Evolutionary conservation across 2,113 vertebrate species (phyloP).

Genomic region (Heterotilapia buettikoferi): DNA sequence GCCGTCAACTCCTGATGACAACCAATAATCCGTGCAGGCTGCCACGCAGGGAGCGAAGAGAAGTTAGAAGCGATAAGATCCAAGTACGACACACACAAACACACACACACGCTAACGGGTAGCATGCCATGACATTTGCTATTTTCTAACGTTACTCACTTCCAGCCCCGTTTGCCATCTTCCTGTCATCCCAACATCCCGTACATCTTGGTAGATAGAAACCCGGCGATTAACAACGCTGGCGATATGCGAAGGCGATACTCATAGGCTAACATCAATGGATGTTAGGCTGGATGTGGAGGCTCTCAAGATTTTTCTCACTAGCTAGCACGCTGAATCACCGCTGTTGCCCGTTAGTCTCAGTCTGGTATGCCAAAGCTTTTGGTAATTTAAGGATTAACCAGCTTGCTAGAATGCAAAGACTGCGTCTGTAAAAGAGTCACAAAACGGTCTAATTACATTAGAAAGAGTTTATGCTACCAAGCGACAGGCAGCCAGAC

Average conservation of each 20-base stretch:
- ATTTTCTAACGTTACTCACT: constrained; percentile 62
- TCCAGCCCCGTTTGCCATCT: constrained; percentile 75
- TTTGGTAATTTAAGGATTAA: constrained; percentile 52
- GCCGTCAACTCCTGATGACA: constrained; percentile 12
- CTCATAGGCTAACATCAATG: not conserved
- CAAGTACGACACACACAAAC: not conserved
- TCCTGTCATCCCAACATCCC: constrained; percentile 67
- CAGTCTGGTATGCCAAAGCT: constrained; percentile 6
- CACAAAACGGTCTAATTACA: not conserved
- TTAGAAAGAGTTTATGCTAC: not conserved
- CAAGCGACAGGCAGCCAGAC: not conserved
- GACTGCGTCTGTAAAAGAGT: not conserved
- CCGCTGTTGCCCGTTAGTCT: constrained; percentile 5
- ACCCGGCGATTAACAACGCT: not conserved
- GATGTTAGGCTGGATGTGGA: not conserved
- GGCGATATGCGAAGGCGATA: not conserved
- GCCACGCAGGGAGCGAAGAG: not conserved
- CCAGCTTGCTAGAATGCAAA: constrained; percentile 27
- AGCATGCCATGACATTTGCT: constrained; percentile 27
- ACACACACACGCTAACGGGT: constrained; percentile 26
- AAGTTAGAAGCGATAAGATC: not conserved
- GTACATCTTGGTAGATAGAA: constrained; percentile 26
- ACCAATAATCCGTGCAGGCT: not conserved
- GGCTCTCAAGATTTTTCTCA: not conserved
- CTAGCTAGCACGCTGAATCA: constrained; percentile 10